A percentile compares a stretch with the other conserved stretches of the same genome.
These are phyloP conservation scores for Halcyon smyrnensis DNA, from an alignment of 2,797 vertebrate genomes.

Conservation along the genomic window DNA sequence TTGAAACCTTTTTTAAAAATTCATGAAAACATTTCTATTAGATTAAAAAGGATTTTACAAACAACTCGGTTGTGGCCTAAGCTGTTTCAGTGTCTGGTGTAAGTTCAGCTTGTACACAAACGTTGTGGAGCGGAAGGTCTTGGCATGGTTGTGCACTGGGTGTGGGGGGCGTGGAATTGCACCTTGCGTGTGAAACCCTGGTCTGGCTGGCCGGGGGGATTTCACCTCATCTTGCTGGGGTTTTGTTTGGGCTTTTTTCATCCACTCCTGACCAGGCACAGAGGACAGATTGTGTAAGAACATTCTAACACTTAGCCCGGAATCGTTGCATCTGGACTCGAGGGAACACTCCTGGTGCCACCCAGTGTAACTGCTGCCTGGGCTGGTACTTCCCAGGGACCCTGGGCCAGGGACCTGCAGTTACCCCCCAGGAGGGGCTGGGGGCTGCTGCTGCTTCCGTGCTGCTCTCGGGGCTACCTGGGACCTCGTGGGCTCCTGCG, in stretches of 20 bases:
- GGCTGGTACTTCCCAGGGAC: not conserved
- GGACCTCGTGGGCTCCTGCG: not conserved
- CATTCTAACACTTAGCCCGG: accelerated
- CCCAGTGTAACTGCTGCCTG: accelerated
- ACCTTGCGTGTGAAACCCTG: accelerated
- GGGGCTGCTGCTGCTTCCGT: not conserved
- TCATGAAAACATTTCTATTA: constrained; percentile 72
- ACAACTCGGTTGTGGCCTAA: constrained; percentile 70
- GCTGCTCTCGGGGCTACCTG: accelerated
- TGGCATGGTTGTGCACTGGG: not conserved
- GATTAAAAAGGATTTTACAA: constrained; percentile 73
- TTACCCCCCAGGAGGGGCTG: accelerated
- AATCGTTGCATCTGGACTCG: not conserved
- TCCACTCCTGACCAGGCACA: not conserved
- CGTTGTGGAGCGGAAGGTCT: not conserved
- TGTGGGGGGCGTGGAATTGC: not conserved
- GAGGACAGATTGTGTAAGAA: not conserved
- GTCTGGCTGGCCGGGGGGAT: not conserved
- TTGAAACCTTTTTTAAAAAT: constrained; percentile 68
- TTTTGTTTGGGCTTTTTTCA: not conserved
- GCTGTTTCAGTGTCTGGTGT: constrained; percentile 55
- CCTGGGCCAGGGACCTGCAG: accelerated
- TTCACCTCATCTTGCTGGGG: not conserved
- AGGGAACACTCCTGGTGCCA: accelerated
- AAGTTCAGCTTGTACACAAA: constrained; percentile 28